Base-by-base conservation (phyloP, 37 sponge, comb jelly and placozoan species). In the Axinella damicornis region DNA sequence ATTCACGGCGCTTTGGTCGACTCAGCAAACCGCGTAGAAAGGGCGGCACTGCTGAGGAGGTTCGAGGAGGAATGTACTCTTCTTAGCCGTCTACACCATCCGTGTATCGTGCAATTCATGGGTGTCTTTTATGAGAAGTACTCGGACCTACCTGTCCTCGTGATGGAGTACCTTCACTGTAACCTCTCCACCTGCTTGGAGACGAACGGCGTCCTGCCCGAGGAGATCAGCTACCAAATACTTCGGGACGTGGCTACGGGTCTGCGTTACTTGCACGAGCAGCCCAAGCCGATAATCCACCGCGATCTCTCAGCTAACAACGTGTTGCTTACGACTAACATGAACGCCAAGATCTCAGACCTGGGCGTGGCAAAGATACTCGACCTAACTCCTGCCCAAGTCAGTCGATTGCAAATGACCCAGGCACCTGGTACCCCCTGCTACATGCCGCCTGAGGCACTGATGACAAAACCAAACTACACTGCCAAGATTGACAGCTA, bases 401-500 rank as follows among this genome's bases (percentile, higher is more conserved):
- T 34, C 16, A 41, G 21, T 12, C n/a, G 31, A 13, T n/a, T 9
- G 46, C 71, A 69, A 21, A 69, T 68, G 20, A 70, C 82, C 5
- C 38, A 57, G 13, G 27, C 28, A 19, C 82, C 82, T 34, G 82
- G 82, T 53, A 31, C 30, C 33, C 30, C 32, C 22, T 21, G 32
- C 11, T 82, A 82, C 82, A 69, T 82, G 82, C 82, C 82, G 33
- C 82, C 82, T 31, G 82, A 82, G 37, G 58, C 39, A 34, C 31
- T 82, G 27, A 25, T 32, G 31, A 60, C 33, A 20, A 27, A 55
- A 21, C 82, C 72, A 5, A 33, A 27, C 6, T 82, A 68, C 19
- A 52, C 27, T 24, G 33, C 27, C 53, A 82, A 39, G 4, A 21
- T 69, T 52, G 82, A 82, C 28, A 55, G 52, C 37, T 82, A 70